A percentile compares a stretch with the other conserved stretches of the same genome.
Evolutionary conservation across 2,113 vertebrate genomes (phyloP).

Genomic region (Balaeniceps rex): DNA sequence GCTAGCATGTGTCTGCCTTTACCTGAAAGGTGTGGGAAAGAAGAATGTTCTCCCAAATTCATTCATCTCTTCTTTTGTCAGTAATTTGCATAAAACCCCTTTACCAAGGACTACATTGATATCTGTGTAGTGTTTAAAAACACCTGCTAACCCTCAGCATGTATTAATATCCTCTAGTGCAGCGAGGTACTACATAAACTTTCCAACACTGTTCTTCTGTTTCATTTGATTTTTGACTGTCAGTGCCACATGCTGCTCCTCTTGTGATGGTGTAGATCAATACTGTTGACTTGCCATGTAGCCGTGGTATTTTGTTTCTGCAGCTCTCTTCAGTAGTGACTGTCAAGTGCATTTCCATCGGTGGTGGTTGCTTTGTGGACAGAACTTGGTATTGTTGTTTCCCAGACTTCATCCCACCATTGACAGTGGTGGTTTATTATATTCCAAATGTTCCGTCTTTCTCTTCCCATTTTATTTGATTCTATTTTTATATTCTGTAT

Average conservation of each 20-base stretch:
- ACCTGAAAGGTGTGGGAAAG: not conserved
- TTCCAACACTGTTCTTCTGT: not conserved
- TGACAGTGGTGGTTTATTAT: not conserved
- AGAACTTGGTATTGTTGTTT: not conserved
- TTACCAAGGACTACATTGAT: not conserved
- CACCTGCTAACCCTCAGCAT: accelerated
- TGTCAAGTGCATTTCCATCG: not conserved
- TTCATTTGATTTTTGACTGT: conserved; percentile 10
- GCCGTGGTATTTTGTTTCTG: not conserved
- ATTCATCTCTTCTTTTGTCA: not conserved
- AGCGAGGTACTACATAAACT: not conserved
- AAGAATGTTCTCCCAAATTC: not conserved
- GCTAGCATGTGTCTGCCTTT: not conserved
- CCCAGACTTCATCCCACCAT: not conserved
- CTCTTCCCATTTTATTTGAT: not conserved
- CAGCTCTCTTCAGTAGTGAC: not conserved
- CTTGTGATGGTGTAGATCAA: not conserved
- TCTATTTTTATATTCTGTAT: not conserved
- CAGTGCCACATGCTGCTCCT: conserved; percentile 8
- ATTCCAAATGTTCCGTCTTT: not conserved
- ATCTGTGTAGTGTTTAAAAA: not conserved
- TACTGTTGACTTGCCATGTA: not conserved
- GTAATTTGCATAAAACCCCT: not conserved
- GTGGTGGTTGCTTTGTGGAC: not conserved
- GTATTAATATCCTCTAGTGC: not conserved